Percentiles rank a stretch among this genome's conserved stretches.
Evolutionary conservation across 2,888 invertebrate genomes (phyloP).

Genomic region (Drosophila paramelanica): DNA sequence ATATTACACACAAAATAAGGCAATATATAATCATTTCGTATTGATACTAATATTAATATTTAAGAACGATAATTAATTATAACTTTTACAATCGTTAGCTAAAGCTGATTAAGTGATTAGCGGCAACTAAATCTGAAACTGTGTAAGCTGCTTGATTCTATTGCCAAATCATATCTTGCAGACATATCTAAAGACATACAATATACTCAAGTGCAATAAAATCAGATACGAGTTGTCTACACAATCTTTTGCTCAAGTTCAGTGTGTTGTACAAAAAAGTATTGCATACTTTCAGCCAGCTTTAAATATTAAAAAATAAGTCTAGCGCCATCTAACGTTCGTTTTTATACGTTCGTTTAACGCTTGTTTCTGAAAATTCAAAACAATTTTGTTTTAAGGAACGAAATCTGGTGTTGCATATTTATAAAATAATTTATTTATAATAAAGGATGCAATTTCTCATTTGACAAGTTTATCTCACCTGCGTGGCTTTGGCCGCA

Average conservation of each 20-base stretch:
- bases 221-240: background rate
- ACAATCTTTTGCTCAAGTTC: background rate
- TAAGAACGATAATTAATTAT: background rate
- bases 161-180: background rate
- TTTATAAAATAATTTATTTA: background rate
- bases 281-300: constrained; percentile 41
- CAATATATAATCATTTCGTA: too few relatives aligned
- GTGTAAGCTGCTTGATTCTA: background rate
- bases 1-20: too few relatives aligned
- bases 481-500: constrained; percentile 94
- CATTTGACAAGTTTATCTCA: constrained; percentile 81
- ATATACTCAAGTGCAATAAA: background rate
- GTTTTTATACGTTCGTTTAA: background rate
- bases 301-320: background rate
- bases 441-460: too few relatives aligned
- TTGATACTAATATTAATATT: background rate
- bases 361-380: background rate
- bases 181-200: too few relatives aligned
- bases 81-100: background rate
- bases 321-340: constrained; percentile 36
- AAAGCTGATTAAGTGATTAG: background rate
- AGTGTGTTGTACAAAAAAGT: constrained; percentile 1
- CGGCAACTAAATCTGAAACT: background rate
- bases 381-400: background rate
- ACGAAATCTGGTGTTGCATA: background rate